phyloP scores from a whole-genome alignment of 2,888 invertebrate species.

The Phasia obesa region DNA sequence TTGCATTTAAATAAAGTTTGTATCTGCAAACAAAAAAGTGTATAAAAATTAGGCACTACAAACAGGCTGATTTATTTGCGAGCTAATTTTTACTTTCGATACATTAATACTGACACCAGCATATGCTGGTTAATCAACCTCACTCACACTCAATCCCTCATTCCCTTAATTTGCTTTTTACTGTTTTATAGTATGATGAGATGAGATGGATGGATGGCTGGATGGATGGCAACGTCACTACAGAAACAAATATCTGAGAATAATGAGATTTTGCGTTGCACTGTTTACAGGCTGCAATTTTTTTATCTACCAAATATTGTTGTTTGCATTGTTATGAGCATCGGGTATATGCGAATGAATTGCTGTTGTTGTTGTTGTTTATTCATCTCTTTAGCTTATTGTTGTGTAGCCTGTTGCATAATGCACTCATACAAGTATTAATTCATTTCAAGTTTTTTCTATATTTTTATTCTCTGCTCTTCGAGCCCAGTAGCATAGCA shows the following conservation, averaged over 20 bases:
- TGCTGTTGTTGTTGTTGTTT: background rate
- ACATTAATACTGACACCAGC: background rate
- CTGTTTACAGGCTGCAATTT: too few relatives aligned
- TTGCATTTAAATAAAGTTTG: background rate
- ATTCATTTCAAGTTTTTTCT: conserved; percentile 6
- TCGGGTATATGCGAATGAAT: background rate
- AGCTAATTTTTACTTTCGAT: background rate
- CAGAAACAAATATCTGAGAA: background rate
- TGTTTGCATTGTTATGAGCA: background rate
- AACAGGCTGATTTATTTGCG: conserved; percentile 9
- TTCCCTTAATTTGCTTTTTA: background rate
- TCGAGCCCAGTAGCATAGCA: background rate
- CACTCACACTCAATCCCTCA: background rate
- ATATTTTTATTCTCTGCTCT: conserved; percentile 11
- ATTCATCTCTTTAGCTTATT: conserved; percentile 12
- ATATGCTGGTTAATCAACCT: background rate
- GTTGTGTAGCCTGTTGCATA: conserved; percentile 65
- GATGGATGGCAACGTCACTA: conserved; percentile 11
- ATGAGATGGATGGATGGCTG: conserved; percentile 18
- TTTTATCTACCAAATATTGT: background rate
- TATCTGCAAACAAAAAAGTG: background rate
- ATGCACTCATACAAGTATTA: conserved; percentile 12
- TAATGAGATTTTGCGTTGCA: background rate
- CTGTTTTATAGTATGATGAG: background rate
- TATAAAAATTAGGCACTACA: background rate